A percentile compares a stretch with the other conserved stretches of the same genome.
Conservation (phyloP, 2,113 vertebrate genomes). For the Zapus hudsonius region DNA sequence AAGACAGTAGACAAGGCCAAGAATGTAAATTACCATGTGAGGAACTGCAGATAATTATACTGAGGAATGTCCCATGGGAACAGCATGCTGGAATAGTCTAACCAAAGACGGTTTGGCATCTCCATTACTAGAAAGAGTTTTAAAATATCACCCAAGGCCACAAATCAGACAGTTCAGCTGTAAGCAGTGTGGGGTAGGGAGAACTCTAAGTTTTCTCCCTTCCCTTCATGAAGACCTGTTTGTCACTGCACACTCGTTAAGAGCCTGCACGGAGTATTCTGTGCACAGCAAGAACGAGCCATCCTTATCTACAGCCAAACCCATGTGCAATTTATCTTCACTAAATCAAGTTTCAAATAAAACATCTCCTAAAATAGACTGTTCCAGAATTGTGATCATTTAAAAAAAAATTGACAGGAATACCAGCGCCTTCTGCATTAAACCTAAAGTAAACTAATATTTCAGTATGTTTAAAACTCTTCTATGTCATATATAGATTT, state of each 20-base stretch:
- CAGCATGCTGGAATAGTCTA: background rate
- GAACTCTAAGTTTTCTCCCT: constrained; percentile 26
- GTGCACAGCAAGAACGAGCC: constrained; percentile 30
- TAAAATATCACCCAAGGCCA: constrained; percentile 62
- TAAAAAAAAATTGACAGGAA: constrained; percentile 37
- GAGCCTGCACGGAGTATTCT: constrained; percentile 3
- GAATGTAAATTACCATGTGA: constrained; percentile 38
- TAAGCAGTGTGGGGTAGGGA: background rate
- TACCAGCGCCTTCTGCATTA: constrained; percentile 22
- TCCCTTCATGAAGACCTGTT: constrained; percentile 52
- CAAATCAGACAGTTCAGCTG: constrained; percentile 44
- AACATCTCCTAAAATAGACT: constrained; percentile 17
- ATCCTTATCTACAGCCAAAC: constrained; percentile 26
- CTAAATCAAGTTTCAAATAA: constrained; percentile 55
- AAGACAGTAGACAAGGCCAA: constrained; percentile 37
- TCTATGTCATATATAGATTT: background rate
- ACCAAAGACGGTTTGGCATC: constrained; percentile 51
- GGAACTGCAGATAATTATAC: constrained; percentile 55
- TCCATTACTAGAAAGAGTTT: constrained; percentile 50
- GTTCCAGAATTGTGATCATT: background rate
- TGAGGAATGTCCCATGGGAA: background rate
- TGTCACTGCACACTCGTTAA: constrained; percentile 30
- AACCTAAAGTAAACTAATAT: constrained; percentile 30
- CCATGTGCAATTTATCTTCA: constrained; percentile 28
- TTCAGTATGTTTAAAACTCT: constrained; percentile 21